Evolutionary conservation across 2,888 invertebrate species (phyloP).

Genomic region (Lithosia quadra): DNA sequence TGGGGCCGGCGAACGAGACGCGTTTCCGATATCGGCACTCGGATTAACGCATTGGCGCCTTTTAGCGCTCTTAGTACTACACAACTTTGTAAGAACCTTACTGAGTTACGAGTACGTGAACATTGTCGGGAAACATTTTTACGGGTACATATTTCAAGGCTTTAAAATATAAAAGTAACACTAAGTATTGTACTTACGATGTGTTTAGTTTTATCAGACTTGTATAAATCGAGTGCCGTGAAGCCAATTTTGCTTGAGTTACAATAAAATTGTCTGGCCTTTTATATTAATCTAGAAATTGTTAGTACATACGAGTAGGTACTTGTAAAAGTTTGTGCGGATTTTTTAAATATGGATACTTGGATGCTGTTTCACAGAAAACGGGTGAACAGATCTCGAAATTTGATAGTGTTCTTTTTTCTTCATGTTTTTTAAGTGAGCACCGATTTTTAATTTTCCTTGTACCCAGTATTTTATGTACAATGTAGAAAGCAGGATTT

Average conservation of each 20-base stretch:
- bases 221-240: slow-evolving; percentile 28
- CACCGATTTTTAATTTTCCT: too few species aligned
- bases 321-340: too few species aligned
- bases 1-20: slow-evolving; percentile 56
- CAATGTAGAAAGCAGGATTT: too few species aligned
- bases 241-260: neutral
- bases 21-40: slow-evolving; percentile 73
- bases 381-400: too few species aligned
- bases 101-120: slow-evolving; percentile 56
- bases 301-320: neutral
- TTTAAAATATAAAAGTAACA: slow-evolving; percentile 44
- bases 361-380: too few species aligned
- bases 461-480: too few species aligned
- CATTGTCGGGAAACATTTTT: slow-evolving; percentile 54
- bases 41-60: slow-evolving; percentile 78
- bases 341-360: too few species aligned
- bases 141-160: slow-evolving; percentile 50
- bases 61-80: slow-evolving; percentile 71
- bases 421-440: too few species aligned
- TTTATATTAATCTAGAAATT: neutral
- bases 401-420: too few species aligned
- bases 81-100: slow-evolving; percentile 72
- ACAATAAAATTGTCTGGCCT: neutral
- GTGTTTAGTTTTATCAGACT: slow-evolving; percentile 37
- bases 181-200: slow-evolving; percentile 42